Base-by-base conservation (phyloP, 2,888 invertebrate species). In the Pyralis farinalis region DNA sequence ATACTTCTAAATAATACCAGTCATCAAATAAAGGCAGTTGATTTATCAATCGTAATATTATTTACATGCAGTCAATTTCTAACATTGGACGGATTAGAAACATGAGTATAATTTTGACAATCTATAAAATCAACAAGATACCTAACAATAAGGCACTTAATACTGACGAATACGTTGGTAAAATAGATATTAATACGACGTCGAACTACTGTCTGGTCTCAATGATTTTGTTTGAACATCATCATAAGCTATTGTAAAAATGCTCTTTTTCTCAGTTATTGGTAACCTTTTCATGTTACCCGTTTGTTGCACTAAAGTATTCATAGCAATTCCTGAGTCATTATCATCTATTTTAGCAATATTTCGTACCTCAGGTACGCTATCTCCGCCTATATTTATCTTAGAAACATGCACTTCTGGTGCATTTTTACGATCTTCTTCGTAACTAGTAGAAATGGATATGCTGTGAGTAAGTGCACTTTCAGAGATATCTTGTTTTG, bases 231-330 rank as follows among this genome's bases (percentile, higher is more conserved):
- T 96, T 53, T 96, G 94, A 60, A 97, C 95, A 63, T 97, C 97
- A 63, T 95, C 96, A 68, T 97, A 97, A 0, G 97, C 97, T 53
- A 97, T 97, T 5, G 96, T 96, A 66, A 97, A 97, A 20, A 97
- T 94, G 69, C 97, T 97, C 70, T 97, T 97, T 84, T 97, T 97
- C 63, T 97, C 96, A 3, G 94, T 93, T 46, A 94, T 94, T 10
- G 93, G 92, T 58, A 94, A 90, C 47, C 93, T 86, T 47, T 91
- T 91, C 6, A 91, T 90, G 60, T 91, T 90, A 45, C 90, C 90
- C 34, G 89, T 81, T 44, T 91, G 85, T 51, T 87, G 86, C 30
- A 75, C 74, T 45, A 86, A 67, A 0, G 91, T 91, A 37, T 93
- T 93, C 87, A 95, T 92, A 5, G 94, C 94, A 51, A 95, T 95